Conservation (phyloP, 2,888 invertebrate species). For the Hanleya hanleyi region DNA sequence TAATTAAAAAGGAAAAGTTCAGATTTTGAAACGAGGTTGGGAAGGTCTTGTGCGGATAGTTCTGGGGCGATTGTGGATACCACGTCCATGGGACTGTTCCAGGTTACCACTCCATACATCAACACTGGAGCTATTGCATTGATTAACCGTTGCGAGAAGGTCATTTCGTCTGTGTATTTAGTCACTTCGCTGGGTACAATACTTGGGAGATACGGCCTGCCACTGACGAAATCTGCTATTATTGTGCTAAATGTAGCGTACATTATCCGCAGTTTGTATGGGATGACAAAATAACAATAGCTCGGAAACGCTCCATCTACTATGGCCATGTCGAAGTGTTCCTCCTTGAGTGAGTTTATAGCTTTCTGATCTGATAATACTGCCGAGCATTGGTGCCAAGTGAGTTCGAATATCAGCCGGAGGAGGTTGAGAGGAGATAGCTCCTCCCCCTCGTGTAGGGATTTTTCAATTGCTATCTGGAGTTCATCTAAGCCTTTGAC, state of each 20-base stretch:
- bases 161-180: background rate
- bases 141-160: constrained; percentile 10
- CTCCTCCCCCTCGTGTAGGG: too few species aligned
- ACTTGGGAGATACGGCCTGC: constrained; percentile 4
- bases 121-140: background rate
- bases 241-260: constrained; percentile 18
- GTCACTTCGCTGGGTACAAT: background rate
- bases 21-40: constrained; percentile 18
- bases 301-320: constrained; percentile 15
- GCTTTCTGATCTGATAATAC: too few species aligned
- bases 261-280: constrained; percentile 27
- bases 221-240: background rate
- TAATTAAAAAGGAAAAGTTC: constrained; percentile 36
- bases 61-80: constrained; percentile 37
- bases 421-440: too few species aligned
- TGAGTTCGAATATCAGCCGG: too few species aligned
- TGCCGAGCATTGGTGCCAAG: too few species aligned
- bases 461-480: too few species aligned
- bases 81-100: constrained; percentile 25
- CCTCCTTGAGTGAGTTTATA: too few species aligned
- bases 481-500: too few species aligned
- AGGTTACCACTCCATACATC: constrained; percentile 12
- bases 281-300: constrained; percentile 17
- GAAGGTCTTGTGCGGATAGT: constrained; percentile 13
- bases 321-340: constrained; percentile 35